These are phyloP conservation scores for Amphipyra tragopoginis DNA, from an alignment of 2,888 invertebrate species.

Conservation along the genomic window DNA sequence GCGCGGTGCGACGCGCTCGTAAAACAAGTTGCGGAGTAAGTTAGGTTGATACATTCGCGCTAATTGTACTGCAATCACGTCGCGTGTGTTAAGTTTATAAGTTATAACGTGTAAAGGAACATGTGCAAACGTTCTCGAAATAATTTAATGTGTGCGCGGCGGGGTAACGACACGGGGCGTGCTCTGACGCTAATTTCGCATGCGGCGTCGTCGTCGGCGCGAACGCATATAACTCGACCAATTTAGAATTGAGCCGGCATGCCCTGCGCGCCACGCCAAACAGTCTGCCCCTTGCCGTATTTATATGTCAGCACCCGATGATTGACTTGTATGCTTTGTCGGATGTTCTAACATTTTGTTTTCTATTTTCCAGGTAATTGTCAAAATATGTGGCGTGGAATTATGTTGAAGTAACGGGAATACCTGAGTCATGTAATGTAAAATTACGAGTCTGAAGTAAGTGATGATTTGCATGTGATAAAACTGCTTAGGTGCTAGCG, in stretches of 20 bases:
- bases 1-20: slow-evolving; percentile 31
- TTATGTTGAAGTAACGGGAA: slow-evolving; percentile 10
- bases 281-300: slow-evolving; percentile 69
- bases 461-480: slow-evolving; percentile 33
- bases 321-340: slow-evolving; percentile 36
- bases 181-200: slow-evolving; percentile 64
- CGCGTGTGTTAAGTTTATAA: slow-evolving; percentile 63
- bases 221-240: slow-evolving; percentile 67
- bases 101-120: slow-evolving; percentile 66
- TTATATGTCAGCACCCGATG: slow-evolving; percentile 39
- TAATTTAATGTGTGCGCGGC: slow-evolving; percentile 71
- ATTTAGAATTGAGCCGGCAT: slow-evolving; percentile 72
- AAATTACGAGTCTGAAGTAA: slow-evolving; percentile 36
- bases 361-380: slow-evolving; percentile 67
- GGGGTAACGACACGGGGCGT: slow-evolving; percentile 64
- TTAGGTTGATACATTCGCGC: slow-evolving; percentile 56
- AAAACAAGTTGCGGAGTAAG: slow-evolving; percentile 46
- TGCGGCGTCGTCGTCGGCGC: slow-evolving; percentile 53
- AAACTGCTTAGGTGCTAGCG: not conserved
- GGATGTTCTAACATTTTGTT: slow-evolving; percentile 25
- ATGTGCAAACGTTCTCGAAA: slow-evolving; percentile 77
- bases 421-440: slow-evolving; percentile 4
- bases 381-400: slow-evolving; percentile 3
- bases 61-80: slow-evolving; percentile 66
- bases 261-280: slow-evolving; percentile 70